Percentiles rank a stretch among this genome's conserved stretches.
Conservation (phyloP, 2,797 vertebrate species). For the Jordanella pulchra region DNA sequence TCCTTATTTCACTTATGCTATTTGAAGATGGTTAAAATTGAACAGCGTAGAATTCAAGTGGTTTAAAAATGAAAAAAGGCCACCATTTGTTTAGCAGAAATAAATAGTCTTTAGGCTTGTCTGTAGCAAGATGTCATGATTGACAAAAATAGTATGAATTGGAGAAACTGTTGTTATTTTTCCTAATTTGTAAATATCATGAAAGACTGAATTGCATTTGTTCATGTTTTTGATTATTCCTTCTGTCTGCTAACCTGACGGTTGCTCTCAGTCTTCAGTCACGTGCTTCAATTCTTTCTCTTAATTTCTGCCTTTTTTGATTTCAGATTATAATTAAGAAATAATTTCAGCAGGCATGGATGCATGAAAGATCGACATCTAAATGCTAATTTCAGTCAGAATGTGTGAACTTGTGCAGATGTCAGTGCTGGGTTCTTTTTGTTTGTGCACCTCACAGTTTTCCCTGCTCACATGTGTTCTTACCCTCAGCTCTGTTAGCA, state of each 20-base stretch:
- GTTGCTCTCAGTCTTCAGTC: slow-evolving; percentile 35
- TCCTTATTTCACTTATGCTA: background rate
- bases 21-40: background rate
- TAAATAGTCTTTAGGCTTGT: background rate
- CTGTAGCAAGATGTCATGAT: background rate
- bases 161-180: background rate
- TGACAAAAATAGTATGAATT: background rate
- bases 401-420: slow-evolving; percentile 89
- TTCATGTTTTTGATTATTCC: background rate
- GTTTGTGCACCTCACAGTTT: slow-evolving; percentile 70
- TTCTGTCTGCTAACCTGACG: slow-evolving; percentile 1
- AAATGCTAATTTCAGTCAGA: slow-evolving; percentile 91
- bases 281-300: slow-evolving; percentile 11
- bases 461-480: slow-evolving; percentile 63
- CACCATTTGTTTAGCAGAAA: background rate
- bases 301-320: slow-evolving; percentile 68
- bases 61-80: background rate
- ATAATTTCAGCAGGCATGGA: slow-evolving; percentile 87
- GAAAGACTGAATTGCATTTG: background rate
- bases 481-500: slow-evolving; percentile 86
- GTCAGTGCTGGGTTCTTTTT: slow-evolving; percentile 69
- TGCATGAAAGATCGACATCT: slow-evolving; percentile 85
- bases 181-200: too few species aligned
- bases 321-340: slow-evolving; percentile 85
- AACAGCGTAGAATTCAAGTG: background rate